Evolutionary conservation across 2,113 vertebrate species (phyloP).

Genomic region (Corynorhinus townsendii): DNA sequence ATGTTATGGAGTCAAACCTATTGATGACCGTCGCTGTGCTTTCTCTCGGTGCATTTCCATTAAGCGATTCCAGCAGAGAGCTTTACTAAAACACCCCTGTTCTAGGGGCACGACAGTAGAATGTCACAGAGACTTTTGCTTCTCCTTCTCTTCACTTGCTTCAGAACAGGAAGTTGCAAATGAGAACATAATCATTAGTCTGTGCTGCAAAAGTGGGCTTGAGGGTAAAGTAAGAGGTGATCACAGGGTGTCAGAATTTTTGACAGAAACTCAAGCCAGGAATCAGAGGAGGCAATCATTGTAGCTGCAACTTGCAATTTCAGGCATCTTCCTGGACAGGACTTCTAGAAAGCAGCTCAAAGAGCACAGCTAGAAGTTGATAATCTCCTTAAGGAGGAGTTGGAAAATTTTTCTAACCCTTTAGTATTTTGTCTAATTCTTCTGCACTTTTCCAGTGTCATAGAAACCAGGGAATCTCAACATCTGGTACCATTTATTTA

Average conservation of each 20-base stretch:
- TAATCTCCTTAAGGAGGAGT: neutral
- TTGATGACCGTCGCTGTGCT: neutral
- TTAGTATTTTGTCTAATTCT: neutral
- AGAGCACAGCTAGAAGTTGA: neutral
- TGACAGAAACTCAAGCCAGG: neutral
- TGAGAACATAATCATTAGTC: neutral
- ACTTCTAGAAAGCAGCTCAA: neutral
- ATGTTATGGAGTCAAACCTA: neutral
- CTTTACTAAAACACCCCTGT: neutral
- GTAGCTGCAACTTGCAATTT: neutral
- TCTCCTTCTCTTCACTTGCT: neutral
- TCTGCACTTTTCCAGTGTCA: neutral
- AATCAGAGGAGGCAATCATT: neutral
- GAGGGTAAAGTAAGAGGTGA: neutral
- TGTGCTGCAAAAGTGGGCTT: neutral
- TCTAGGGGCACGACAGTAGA: neutral
- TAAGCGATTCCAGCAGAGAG: neutral
- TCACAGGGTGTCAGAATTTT: neutral
- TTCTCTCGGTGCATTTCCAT: neutral
- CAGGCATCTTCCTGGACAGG: neutral
- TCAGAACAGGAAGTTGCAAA: neutral
- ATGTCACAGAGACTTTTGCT: neutral
- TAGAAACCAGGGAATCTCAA: neutral
- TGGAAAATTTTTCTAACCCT: neutral
- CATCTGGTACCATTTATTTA: neutral